Conservation (phyloP, 2,888 invertebrate genomes). For the Drosophila affinis region DNA sequence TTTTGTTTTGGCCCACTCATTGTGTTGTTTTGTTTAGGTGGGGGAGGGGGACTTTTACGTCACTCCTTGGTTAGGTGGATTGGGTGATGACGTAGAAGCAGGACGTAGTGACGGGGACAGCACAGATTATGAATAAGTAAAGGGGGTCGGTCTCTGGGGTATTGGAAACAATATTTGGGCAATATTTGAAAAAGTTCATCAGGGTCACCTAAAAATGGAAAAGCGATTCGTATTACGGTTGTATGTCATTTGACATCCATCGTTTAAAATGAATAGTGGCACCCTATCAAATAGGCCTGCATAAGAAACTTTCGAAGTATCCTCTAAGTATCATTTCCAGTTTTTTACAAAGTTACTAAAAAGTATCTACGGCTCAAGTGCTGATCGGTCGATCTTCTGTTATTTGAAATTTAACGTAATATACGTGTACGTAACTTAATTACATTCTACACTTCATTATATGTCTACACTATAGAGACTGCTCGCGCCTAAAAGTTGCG, state of each 20-base stretch:
- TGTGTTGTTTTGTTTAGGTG: conserved; percentile 11
- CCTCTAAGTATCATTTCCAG: too few species aligned
- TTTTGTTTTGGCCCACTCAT: conserved; percentile 31
- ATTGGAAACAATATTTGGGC: conserved; percentile 9
- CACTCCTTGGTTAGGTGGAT: conserved; percentile 15
- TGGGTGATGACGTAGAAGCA: conserved; percentile 27
- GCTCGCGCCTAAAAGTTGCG: not conserved
- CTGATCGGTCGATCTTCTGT: too few species aligned
- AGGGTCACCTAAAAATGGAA: not conserved
- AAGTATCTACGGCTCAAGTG: too few species aligned
- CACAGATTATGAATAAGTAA: conserved; percentile 25
- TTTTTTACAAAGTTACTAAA: too few species aligned
- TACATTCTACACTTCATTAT: too few species aligned
- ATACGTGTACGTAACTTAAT: too few species aligned
- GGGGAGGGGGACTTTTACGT: conserved; percentile 33
- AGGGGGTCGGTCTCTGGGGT: not conserved
- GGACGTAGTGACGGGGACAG: conserved; percentile 18
- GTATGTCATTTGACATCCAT: not conserved
- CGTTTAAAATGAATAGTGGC: too few species aligned
- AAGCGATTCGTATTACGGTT: too few species aligned
- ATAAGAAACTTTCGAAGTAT: too few species aligned
- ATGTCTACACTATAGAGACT: too few species aligned
- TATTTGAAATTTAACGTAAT: too few species aligned
- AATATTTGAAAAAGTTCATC: not conserved
- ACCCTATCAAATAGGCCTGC: too few species aligned